Base-by-base conservation (phyloP, 2,888 invertebrate genomes). In the Spicauda simplicius region DNA sequence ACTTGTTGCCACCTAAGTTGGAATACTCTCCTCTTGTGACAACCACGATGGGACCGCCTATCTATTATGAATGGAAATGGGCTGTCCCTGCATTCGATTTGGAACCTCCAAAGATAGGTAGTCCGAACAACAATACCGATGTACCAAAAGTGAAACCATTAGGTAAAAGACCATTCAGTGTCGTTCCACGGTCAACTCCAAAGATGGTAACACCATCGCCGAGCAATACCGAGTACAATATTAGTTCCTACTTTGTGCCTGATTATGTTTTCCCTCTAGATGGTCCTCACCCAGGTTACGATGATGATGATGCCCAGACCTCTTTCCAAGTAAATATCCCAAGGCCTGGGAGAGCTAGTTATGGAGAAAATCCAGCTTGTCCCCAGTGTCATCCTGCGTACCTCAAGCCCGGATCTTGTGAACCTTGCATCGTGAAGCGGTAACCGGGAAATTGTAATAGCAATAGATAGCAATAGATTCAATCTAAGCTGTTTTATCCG, bases 31-130 rank as follows among this genome's bases (percentile, higher is more conserved):
- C 80, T 0, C 70, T 82, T 7, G 81, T 83, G 0, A 84, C 91
- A 4, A 94, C 95, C 0, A 95, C 95, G 0, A 93, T 94, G 76
- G 95, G 95, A 1, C 95, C 95, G 0, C 95, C 95, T 0, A 94
- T 95, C 61, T 95, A 95, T 75, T 95, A 94, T 73, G 95, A 95
- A 79, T 95, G 95, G 95, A 95, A 95, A 80, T 95, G 95, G 95
- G 95, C 95, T 6, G 93, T 94, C 0, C 95, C 95, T 0, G 94
- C 95, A 0, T 93, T 94, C 65, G 95, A 93, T 14, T 79, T 95
- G 1, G 90, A 94, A 70, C 94, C 94, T 8, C 95, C 95, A 0
- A 94, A 94, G 71, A 69, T 75, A 37, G 83, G 83, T 4, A 94
- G 94, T 71, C 86, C 81, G 5, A 87, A 85, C 16, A 80, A 84